Evolutionary conservation across 2,797 vertebrate genomes (phyloP), one percentile per base, ranked within the genome.

Genomic region (Arnoldichthys spilopterus): DNA sequence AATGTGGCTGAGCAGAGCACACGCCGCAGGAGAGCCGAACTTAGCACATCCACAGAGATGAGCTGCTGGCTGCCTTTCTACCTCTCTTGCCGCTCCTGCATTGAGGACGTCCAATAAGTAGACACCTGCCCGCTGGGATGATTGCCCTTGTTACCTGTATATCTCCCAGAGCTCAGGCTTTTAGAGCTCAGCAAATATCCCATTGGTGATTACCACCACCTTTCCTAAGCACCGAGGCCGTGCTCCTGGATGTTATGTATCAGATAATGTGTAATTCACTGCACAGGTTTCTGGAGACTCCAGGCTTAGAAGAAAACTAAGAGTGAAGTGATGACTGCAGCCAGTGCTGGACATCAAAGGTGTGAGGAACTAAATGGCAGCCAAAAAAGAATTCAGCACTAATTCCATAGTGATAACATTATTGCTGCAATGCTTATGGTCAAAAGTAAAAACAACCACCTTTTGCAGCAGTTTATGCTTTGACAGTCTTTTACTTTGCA

Each of bases 101-200:
- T 80, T 84, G 79, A 84, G 72, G 32, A 77, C 30, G 71, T 79
- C 81, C 77, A 80, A 85, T 83, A 79, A 85, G 37, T 63, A 74
- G 82, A 56, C 77, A 69, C 51, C 47, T 74, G 63, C 84, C 82
- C 72, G 84, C 84, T 82, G 84, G 30, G 84, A 84, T 84, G 77
- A 85, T 84, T 84, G 72, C 74, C 61, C 76, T 76, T 12, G 79
- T 82, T 85, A 80, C 47, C 74, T 71, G 71, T 59, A 69, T 62
- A 76, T 72, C 74, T 76, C 51, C 63, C 54, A 71, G 40, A 54
- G 63, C 45, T n/a, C 59, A 24, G 49, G 77, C 82, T 84, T 68
- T 82, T 45, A 84, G 74, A 80, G 71, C 66, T 85, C 71, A 74
- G 59, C 49, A 78, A 82, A 70, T 69, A 76, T n/a, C 62, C 47